A percentile compares a stretch with the other conserved stretches of the same genome.
phyloP scores from a whole-genome alignment of 2,797 vertebrate species.

The Ctenopoma multispine region DNA sequence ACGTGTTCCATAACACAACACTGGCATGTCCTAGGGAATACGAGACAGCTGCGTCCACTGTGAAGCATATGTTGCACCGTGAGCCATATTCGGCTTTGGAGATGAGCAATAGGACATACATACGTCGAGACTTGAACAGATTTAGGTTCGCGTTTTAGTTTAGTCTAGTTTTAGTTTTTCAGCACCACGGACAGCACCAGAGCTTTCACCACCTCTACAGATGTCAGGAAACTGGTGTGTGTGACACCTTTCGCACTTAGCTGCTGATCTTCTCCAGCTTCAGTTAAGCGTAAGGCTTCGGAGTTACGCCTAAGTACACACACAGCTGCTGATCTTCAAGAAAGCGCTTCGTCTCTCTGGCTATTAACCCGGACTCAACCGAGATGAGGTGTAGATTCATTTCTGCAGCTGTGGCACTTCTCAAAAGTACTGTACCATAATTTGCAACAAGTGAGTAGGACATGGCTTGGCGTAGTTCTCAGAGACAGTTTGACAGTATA shows the following conservation, averaged over 20 bases:
- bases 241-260: slow-evolving; percentile 11
- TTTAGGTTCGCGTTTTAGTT: slow-evolving; percentile 6
- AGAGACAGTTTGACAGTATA: slow-evolving; percentile 54
- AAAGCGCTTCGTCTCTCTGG: slow-evolving; percentile 51
- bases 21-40: slow-evolving; percentile 42
- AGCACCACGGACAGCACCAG: slow-evolving; percentile 76
- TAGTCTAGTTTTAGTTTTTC: slow-evolving; percentile 36
- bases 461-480: slow-evolving; percentile 26
- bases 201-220: slow-evolving; percentile 28
- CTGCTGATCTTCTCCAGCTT: slow-evolving; percentile 41
- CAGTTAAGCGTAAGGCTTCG: slow-evolving; percentile 31
- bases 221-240: slow-evolving; percentile 11
- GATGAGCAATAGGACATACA: background rate
- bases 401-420: slow-evolving; percentile 58
- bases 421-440: slow-evolving; percentile 53
- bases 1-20: slow-evolving; percentile 52
- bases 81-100: slow-evolving; percentile 21
- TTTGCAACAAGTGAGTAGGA: slow-evolving; percentile 60
- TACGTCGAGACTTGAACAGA: background rate
- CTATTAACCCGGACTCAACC: slow-evolving; percentile 36
- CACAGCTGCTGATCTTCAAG: slow-evolving; percentile 53
- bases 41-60: slow-evolving; percentile 60
- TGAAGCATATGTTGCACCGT: slow-evolving; percentile 40
- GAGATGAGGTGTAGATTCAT: slow-evolving; percentile 47
- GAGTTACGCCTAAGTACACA: slow-evolving; percentile 53